Base-by-base conservation (phyloP, 2,113 vertebrate species). In the Cnemophilus loriae region DNA sequence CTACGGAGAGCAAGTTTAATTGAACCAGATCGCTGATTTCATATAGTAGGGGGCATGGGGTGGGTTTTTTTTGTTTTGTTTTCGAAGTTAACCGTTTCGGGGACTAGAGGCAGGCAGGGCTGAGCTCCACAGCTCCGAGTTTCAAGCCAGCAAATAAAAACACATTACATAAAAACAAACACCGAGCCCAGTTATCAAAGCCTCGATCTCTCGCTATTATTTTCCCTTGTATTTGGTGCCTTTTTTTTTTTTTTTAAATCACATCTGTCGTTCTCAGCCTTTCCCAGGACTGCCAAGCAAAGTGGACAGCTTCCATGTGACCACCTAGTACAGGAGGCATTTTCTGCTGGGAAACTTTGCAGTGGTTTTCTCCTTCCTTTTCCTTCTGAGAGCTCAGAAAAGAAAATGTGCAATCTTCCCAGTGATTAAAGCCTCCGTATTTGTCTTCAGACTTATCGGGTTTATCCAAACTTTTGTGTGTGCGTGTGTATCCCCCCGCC, bases 381-480 rank as follows among this genome's bases (percentile, higher is more conserved):
- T 68, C 81, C 93, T 90, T 93, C 59, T 11, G 50, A 81, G 84
- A 74, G 76, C 65, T 65, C 87, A 26, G 78, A 63, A 91, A 86
- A 71, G 81, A 75, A 94, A 94, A 95, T 11, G 76, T 61, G 49
- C 89, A 53, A 56, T 83, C 87, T 94, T 91, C 71, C 85, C 90
- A 41, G 89, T 85, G 95, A 94, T 97, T 97, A 93, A 96, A 97
- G 67, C 86, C 89, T 87, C 21, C 67, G 71, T 67, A 87, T 96
- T 93, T 84, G 91, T 95, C 93, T 96, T 50, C 61, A 92, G 96
- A 95, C 91, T 96, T 95, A 79, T 7, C 80, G 95, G 92, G 93
- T 97, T 96, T 96, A 97, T 94, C 87, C 96, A 97, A 98, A 98
- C 96, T 98, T 98, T 93, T 92, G 73, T 95, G 64, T 63, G 32